Base-by-base conservation (phyloP, 1,140 invertebrate genomes). In the Diorhabda carinulata region DNA sequence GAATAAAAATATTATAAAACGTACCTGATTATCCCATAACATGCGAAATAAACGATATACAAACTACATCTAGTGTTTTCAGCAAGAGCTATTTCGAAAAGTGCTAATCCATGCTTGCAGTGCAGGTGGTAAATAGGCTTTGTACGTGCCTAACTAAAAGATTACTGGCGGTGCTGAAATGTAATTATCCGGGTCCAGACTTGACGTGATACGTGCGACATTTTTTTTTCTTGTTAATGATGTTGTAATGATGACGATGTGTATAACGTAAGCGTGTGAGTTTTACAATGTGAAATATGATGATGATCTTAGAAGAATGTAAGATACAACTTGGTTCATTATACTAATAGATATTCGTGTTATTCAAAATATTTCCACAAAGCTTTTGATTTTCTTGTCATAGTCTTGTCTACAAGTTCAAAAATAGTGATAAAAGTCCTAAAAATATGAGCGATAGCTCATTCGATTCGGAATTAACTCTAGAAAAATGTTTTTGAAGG, bases 81-180 rank as follows among this genome's bases (percentile, higher is more conserved):
- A 61, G 59, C 25, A 61, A 61, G 42, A 41, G 40, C 42, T 40
- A 52, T 61, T 41, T n/a, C 6, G 42, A 3, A 65, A 57, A 40
- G 64, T 65, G 64, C 47, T 57, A 65, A 47, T 56, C 64, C 64
- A 65, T 65, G 64, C 64, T 65, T 9, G 47, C n/a, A 47, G 64
- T 65, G 64, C 64, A 65, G 64, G 64, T 65, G 64, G 64, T 40
- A 65, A 65, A 57, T 57, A 10, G 64, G 64, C 64, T 41, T 65
- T 65, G 47, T 57, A 57, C 64, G 64, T 65, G 64, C 64, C n/a
- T 56, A 65, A 62, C 61, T 43, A 62, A 43, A n/a, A 10, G 61
- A n/a, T 52, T 52, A 52, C 47, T 52, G 47, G n/a, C 47, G 47
- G n/a, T 52, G 3, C 47, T 52, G 47, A 52, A n/a, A 52, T 52